Evolutionary conservation across 2,113 vertebrate species (phyloP).

Genomic region (Oreochromis spilurus): DNA sequence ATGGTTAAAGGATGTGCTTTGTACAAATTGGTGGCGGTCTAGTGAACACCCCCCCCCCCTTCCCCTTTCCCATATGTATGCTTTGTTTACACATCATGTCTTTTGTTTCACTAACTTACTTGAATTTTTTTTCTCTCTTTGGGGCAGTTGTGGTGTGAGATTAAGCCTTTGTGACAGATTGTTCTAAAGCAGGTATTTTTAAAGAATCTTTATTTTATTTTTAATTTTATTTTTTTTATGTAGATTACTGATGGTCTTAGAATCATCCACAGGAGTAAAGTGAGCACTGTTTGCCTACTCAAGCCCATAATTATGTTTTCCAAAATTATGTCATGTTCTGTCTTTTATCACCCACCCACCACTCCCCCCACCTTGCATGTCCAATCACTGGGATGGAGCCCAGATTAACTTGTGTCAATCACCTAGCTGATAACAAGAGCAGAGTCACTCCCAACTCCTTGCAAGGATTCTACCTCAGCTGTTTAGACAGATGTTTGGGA

Average conservation of each 20-base stretch:
- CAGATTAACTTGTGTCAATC: conserved; percentile 57
- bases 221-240: conserved; percentile 6
- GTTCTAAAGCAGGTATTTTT: conserved; percentile 62
- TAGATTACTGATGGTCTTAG: conserved; percentile 42
- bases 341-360: background rate
- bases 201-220: conserved; percentile 44
- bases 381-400: conserved; percentile 68
- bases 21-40: conserved; percentile 57
- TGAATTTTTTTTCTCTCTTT: conserved; percentile 57
- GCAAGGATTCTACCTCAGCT: conserved; percentile 82
- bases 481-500: conserved; percentile 74
- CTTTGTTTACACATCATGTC: conserved; percentile 50
- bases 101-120: conserved; percentile 63
- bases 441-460: conserved; percentile 68
- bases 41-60: background rate
- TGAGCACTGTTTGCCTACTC: conserved; percentile 50
- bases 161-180: conserved; percentile 60
- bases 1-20: conserved; percentile 55
- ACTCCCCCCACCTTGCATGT: conserved; percentile 47
- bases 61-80: conserved; percentile 14
- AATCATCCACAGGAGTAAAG: conserved; percentile 50
- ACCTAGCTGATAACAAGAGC: conserved; percentile 45
- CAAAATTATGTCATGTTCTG: background rate
- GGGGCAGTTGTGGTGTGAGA: conserved; percentile 54
- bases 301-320: conserved; percentile 2